phyloP scores from a whole-genome alignment of 2,797 vertebrate species.

The Sebastes hubbsi region DNA sequence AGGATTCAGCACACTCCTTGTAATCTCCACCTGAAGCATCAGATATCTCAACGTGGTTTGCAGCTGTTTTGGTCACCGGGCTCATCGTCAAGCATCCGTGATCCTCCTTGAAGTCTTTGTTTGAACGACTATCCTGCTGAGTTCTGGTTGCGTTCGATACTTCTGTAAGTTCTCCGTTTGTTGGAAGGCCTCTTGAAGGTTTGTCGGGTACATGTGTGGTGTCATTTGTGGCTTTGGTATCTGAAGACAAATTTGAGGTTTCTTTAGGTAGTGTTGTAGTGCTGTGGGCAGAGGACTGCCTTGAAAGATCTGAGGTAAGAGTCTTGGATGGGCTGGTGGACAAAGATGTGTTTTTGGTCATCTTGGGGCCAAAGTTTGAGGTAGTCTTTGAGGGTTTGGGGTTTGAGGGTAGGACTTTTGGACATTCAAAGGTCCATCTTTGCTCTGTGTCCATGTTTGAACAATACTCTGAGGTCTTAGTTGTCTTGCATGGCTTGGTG shows the following conservation, averaged over 20 bases:
- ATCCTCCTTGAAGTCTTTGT: neutral
- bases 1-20: neutral
- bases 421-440: neutral
- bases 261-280: neutral
- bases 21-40: neutral
- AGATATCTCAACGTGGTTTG: fast-evolving
- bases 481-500: slow-evolving; percentile 1
- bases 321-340: neutral
- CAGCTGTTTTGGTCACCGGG: neutral
- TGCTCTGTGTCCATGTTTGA: neutral
- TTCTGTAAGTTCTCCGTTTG: neutral
- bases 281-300: neutral
- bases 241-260: neutral
- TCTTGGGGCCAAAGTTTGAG: slow-evolving; percentile 1
- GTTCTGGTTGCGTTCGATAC: neutral
- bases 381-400: neutral
- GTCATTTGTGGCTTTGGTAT: neutral
- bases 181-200: neutral
- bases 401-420: neutral
- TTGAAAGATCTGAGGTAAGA: neutral
- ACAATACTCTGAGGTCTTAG: neutral
- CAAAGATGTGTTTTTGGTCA: neutral
- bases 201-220: neutral
- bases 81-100: neutral
- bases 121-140: neutral